A percentile compares a stretch with the other conserved stretches of the same genome.
These are phyloP conservation scores for Bos javanicus DNA, from an alignment of 2,113 vertebrate species.

Conservation along the genomic window DNA sequence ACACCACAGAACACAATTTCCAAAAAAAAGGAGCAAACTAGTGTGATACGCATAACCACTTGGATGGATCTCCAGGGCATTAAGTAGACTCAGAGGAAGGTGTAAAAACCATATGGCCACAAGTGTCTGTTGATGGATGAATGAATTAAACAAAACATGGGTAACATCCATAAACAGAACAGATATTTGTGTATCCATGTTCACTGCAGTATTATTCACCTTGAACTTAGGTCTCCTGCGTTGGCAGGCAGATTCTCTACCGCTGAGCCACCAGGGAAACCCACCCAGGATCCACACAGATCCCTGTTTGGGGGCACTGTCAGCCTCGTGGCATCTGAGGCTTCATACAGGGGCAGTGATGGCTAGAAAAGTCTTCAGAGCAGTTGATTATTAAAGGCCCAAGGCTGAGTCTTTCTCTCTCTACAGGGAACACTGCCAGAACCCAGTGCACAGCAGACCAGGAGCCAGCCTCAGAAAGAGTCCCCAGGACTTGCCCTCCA, in stretches of 20 bases:
- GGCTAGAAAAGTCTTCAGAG: neutral
- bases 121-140: neutral
- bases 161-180: neutral
- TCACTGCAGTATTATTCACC: neutral
- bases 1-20: neutral
- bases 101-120: neutral
- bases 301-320: neutral
- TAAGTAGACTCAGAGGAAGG: neutral
- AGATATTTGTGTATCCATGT: neutral
- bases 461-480: neutral
- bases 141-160: neutral
- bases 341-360: neutral
- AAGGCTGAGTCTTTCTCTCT: neutral
- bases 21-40: neutral
- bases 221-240: neutral
- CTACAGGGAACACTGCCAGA: slow-evolving; percentile 32
- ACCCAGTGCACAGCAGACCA: neutral
- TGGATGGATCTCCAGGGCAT: neutral
- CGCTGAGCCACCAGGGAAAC: neutral
- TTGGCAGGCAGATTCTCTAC: neutral
- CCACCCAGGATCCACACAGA: neutral
- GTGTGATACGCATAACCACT: neutral
- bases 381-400: neutral
- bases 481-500: neutral
- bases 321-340: neutral